These are phyloP conservation scores for Drosophila ogumai DNA, from an alignment of 1,140 invertebrate species.

Conservation along the genomic window DNA sequence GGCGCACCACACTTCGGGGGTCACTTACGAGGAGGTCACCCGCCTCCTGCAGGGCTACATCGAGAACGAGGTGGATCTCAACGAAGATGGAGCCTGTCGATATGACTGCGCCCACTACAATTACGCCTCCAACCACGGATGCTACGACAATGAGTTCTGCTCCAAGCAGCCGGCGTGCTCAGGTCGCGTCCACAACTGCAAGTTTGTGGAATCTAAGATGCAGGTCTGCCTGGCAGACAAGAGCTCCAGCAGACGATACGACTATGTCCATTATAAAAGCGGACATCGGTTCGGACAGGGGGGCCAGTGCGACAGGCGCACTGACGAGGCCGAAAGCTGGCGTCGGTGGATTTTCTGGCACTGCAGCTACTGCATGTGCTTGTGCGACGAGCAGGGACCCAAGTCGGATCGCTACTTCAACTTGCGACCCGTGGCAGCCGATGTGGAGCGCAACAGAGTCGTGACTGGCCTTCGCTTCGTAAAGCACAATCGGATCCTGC, in stretches of 20 bases:
- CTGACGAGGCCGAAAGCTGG: constrained; percentile 92
- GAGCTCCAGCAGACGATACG: constrained; percentile 89
- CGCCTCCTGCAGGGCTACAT: constrained; percentile 93
- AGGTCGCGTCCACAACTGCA: constrained; percentile 91
- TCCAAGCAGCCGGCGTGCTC: constrained; percentile 88
- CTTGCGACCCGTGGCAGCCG: constrained; percentile 87
- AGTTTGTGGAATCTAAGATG: constrained; percentile 93
- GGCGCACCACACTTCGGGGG: constrained; percentile 74
- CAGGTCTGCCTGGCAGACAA: constrained; percentile 89
- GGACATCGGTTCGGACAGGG: constrained; percentile 87
- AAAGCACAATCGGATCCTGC: constrained; percentile 89
- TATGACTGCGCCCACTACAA: constrained; percentile 90
- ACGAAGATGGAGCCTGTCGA: constrained; percentile 85
- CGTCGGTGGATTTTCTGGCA: constrained; percentile 91
- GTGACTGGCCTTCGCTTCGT: constrained; percentile 88
- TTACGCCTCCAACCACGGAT: constrained; percentile 68
- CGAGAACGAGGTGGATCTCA: constrained; percentile 95
- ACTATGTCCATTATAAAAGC: constrained; percentile 93
- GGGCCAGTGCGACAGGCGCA: constrained; percentile 85
- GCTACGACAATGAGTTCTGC: constrained; percentile 90
- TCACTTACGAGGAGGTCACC: constrained; percentile 91
- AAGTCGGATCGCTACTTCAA: constrained; percentile 92
- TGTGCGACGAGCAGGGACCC: constrained; percentile 91
- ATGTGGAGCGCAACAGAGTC: constrained; percentile 90
- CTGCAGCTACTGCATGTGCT: constrained; percentile 95